A percentile compares a stretch with the other conserved stretches of the same genome.
These are phyloP conservation scores for Catagonus wagneri DNA, from an alignment of 2,113 vertebrate genomes.

Conservation along the genomic window DNA sequence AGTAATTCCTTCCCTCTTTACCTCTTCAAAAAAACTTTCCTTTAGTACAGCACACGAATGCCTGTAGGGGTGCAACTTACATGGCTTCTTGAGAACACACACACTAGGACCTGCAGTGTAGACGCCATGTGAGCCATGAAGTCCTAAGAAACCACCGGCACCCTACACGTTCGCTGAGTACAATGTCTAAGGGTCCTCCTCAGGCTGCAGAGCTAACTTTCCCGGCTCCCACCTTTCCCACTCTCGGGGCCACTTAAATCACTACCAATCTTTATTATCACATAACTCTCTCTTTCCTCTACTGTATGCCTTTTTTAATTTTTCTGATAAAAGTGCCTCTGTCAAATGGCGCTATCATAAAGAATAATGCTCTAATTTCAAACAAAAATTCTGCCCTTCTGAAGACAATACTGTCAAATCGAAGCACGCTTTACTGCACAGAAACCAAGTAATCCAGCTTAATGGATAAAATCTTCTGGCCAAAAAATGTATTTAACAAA, in stretches of 20 bases:
- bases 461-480: neutral
- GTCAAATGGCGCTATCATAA: neutral
- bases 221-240: neutral
- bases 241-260: neutral
- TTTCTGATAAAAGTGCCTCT: neutral
- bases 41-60: neutral
- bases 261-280: neutral
- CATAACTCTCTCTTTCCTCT: neutral
- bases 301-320: neutral
- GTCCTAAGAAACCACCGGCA: neutral
- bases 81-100: neutral
- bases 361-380: neutral
- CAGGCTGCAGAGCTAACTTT: neutral
- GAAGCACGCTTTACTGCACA: neutral
- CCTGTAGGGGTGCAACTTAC: neutral
- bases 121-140: neutral
- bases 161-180: fast-evolving
- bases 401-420: neutral
- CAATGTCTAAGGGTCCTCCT: no score
- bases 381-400: neutral
- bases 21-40: neutral
- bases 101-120: neutral
- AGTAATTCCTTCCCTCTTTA: neutral
- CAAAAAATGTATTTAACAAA: slow-evolving; percentile 3
- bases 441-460: neutral